Conservation (phyloP, 2,113 vertebrate genomes). For the Leucosticte australis region DNA sequence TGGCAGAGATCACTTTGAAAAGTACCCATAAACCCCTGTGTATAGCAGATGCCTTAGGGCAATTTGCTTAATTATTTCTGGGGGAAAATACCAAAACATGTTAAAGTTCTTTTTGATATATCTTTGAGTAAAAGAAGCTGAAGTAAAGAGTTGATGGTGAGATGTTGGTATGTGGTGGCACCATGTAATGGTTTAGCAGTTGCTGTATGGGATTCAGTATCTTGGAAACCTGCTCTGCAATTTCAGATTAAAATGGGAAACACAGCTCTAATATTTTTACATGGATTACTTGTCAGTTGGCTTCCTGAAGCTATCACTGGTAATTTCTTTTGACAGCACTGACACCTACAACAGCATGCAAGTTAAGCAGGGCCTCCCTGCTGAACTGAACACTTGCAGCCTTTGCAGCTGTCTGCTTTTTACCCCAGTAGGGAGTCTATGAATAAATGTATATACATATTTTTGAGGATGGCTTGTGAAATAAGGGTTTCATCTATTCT, state of each 20-base stretch:
- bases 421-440: conserved; percentile 42
- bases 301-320: conserved; percentile 18
- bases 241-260: background rate
- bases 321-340: conserved; percentile 39
- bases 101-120: background rate
- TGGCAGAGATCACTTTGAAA: background rate
- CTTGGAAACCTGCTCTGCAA: background rate
- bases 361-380: conserved; percentile 40
- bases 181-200: background rate
- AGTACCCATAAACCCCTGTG: background rate
- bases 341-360: conserved; percentile 18
- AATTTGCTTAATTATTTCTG: background rate
- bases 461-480: conserved; percentile 23
- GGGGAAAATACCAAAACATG: rapidly evolving
- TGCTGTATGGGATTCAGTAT: background rate
- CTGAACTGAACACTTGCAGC: conserved; percentile 45
- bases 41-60: background rate
- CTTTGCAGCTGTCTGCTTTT: conserved; percentile 42
- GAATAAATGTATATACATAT: conserved; percentile 49
- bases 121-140: background rate
- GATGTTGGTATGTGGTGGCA: background rate
- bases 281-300: background rate
- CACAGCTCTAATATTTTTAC: background rate
- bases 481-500: background rate
- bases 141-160: background rate